phyloP scores from a whole-genome alignment of 2,888 invertebrate genomes.

The Crepidodera aurea region DNA sequence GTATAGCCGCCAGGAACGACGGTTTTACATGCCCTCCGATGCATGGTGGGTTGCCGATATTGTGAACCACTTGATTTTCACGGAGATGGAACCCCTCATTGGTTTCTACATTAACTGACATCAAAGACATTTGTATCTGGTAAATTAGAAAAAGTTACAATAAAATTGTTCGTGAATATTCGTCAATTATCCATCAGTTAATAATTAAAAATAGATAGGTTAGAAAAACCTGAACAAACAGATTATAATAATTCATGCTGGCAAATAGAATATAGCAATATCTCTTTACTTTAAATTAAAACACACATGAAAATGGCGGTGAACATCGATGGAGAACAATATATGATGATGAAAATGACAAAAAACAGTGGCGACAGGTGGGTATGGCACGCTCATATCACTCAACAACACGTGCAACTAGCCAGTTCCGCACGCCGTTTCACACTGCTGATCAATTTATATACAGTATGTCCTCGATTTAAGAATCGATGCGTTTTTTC shows the following conservation, averaged over 20 bases:
- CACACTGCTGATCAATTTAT: slow-evolving; percentile 52
- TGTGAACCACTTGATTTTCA: too few species aligned
- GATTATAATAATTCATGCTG: slow-evolving; percentile 39
- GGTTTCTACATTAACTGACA: too few species aligned
- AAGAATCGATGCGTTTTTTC: background rate
- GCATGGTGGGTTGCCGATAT: too few species aligned
- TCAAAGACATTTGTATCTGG: too few species aligned
- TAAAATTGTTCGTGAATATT: slow-evolving; percentile 27
- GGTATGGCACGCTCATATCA: slow-evolving; percentile 63
- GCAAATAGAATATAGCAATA: slow-evolving; percentile 54
- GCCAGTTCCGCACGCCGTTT: slow-evolving; percentile 55
- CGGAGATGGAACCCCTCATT: too few species aligned
- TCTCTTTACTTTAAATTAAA: slow-evolving; percentile 51
- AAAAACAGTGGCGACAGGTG: slow-evolving; percentile 55
- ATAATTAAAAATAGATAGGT: background rate
- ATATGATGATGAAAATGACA: slow-evolving; percentile 41
- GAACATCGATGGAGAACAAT: slow-evolving; percentile 43
- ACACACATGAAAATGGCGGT: slow-evolving; percentile 50
- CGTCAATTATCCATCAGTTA: too few species aligned
- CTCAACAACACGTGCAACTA: slow-evolving; percentile 59
- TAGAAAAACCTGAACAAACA: background rate
- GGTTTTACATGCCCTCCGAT: too few species aligned
- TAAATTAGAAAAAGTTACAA: too few species aligned
- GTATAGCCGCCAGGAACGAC: too few species aligned
- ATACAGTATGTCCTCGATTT: background rate